phyloP scores from a whole-genome alignment of 2,113 vertebrate species.

The Haplochromis burtoni region DNA sequence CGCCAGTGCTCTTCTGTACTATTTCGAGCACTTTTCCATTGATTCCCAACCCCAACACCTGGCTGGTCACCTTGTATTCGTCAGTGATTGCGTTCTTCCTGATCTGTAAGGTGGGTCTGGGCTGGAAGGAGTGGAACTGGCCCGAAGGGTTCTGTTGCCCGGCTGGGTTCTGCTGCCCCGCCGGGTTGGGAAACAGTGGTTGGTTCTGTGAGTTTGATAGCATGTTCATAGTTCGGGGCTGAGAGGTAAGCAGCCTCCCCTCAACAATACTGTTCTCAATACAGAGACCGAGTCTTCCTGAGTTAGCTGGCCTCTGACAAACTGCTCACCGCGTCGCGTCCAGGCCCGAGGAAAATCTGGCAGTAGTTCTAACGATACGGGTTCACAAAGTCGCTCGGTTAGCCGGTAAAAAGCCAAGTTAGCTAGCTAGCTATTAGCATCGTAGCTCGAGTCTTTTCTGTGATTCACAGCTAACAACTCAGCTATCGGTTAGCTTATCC shows the following conservation, averaged over 20 bases:
- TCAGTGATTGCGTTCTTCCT: conserved; percentile 92
- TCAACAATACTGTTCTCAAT: not conserved
- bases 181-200: conserved; percentile 68
- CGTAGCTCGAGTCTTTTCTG: conserved; percentile 38
- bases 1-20: conserved; percentile 82
- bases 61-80: conserved; percentile 93
- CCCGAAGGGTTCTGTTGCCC: conserved; percentile 60
- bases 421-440: conserved; percentile 54
- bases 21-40: conserved; percentile 94
- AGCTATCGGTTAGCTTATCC: conserved; percentile 62
- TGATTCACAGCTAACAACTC: conserved; percentile 55
- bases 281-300: conserved; percentile 1
- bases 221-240: conserved; percentile 57
- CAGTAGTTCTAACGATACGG: not conserved
- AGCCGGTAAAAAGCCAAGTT: conserved; percentile 8
- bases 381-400: conserved; percentile 29
- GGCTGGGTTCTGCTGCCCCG: conserved; percentile 59
- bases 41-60: conserved; percentile 91
- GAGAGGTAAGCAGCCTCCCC: conserved; percentile 4
- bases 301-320: conserved; percentile 10
- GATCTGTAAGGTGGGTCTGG: conserved; percentile 78
- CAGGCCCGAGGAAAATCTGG: not conserved
- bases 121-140: conserved; percentile 70
- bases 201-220: conserved; percentile 78
- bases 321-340: not conserved